Evolutionary conservation across 1,140 invertebrate species (phyloP).

Genomic region (Drosophila obscura): DNA sequence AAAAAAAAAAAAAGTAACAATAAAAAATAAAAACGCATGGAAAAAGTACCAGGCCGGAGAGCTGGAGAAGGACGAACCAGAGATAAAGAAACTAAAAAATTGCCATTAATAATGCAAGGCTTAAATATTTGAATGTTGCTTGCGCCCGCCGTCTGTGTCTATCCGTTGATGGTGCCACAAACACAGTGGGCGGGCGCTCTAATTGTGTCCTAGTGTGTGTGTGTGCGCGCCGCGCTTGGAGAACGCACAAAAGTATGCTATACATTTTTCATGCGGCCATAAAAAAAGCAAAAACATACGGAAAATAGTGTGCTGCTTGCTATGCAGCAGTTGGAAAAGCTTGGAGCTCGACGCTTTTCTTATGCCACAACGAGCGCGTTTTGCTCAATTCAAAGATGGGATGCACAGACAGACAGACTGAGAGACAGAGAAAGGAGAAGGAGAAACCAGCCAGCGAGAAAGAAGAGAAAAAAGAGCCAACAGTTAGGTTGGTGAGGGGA

Average conservation of each 20-base stretch:
- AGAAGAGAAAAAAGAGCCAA: conserved; percentile 1
- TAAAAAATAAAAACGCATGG: conserved; percentile 4
- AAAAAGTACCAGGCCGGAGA: conserved; percentile 8
- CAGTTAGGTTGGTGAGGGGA: conserved; percentile 34
- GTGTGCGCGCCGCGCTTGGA: conserved; percentile 4
- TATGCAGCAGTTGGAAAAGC: conserved; percentile 23
- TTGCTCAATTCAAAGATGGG: conserved; percentile 43
- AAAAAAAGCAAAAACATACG: conserved; percentile 59
- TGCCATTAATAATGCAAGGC: conserved; percentile 69
- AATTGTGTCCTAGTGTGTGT: conserved; percentile 50
- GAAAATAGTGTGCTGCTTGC: conserved; percentile 55
- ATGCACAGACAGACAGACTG: conserved; percentile 13
- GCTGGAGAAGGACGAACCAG: conserved; percentile 19
- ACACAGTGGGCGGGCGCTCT: conserved; percentile 22
- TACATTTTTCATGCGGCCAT: conserved; percentile 73
- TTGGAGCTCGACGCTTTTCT: conserved; percentile 50
- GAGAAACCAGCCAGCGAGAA: neutral
- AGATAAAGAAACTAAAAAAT: conserved; percentile 49
- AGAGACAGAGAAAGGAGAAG: no score
- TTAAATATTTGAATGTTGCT: conserved; percentile 66
- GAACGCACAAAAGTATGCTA: conserved; percentile 74
- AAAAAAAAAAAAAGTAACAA: neutral
- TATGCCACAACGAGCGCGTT: conserved; percentile 58
- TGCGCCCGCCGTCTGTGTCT: no score
- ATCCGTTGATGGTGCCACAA: no score